These are phyloP conservation scores for Takifugu ocellatus DNA, from an alignment of 2,797 vertebrate genomes.

Conservation along the genomic window DNA sequence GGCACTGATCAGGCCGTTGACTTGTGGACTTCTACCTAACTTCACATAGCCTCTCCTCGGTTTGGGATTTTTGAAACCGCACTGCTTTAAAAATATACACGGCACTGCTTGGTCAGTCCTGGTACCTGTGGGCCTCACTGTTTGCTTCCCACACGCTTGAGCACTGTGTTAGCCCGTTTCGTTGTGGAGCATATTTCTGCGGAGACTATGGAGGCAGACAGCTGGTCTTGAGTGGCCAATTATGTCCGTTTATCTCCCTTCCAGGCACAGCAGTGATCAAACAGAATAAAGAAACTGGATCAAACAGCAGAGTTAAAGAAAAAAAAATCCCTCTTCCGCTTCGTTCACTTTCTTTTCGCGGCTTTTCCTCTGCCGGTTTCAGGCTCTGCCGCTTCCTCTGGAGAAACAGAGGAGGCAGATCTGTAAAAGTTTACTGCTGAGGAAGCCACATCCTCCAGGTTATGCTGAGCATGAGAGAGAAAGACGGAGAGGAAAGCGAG, in stretches of 20 bases:
- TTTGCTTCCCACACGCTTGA: conserved; percentile 16
- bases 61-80: conserved; percentile 7
- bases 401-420: conserved; percentile 36
- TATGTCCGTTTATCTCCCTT: conserved; percentile 75
- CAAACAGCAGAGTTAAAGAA: conserved; percentile 53
- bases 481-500: not conserved
- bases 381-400: conserved; percentile 22
- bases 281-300: conserved; percentile 71
- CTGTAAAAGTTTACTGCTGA: conserved; percentile 59
- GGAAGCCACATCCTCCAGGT: conserved; percentile 36
- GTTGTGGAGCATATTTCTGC: conserved; percentile 57
- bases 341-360: conserved; percentile 41
- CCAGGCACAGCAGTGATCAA: conserved; percentile 74
- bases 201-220: conserved; percentile 67
- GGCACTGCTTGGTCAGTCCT: conserved; percentile 4
- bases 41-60: not conserved
- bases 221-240: conserved; percentile 76
- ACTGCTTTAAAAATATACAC: conserved; percentile 1
- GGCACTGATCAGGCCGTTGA: no score
- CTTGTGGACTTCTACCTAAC: no score
- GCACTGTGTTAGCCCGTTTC: conserved; percentile 48
- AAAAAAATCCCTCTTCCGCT: conserved; percentile 63
- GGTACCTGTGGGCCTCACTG: conserved; percentile 41
- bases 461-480: conserved; percentile 22
- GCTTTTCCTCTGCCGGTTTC: conserved; percentile 31